Conservation (phyloP, 1,140 invertebrate genomes). For the Belonocnema kinseyi region DNA sequence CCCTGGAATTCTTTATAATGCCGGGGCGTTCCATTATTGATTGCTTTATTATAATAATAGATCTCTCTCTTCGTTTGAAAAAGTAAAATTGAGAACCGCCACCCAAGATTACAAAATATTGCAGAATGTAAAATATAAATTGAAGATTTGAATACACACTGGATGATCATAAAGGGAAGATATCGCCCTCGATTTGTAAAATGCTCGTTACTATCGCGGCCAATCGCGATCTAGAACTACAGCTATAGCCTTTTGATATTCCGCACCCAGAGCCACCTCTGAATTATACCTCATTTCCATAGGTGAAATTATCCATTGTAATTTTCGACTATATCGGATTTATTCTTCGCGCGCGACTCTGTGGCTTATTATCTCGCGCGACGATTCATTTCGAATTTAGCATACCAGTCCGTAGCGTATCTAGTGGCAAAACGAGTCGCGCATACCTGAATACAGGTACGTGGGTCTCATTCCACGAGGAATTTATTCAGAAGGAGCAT, state of each 20-base stretch:
- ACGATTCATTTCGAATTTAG: constrained; percentile 46
- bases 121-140: too few species aligned
- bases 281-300: constrained; percentile 49
- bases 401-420: constrained; percentile 32
- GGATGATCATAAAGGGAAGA: too few species aligned
- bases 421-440: constrained; percentile 3
- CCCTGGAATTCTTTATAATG: too few species aligned
- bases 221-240: constrained; percentile 3
- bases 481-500: constrained; percentile 16
- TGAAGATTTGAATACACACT: too few species aligned
- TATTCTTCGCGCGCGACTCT: constrained; percentile 49
- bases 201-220: not conserved
- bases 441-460: constrained; percentile 8
- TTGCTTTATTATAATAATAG: too few species aligned
- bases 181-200: not conserved
- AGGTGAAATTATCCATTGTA: constrained; percentile 52
- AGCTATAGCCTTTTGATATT: constrained; percentile 43
- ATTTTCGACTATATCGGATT: constrained; percentile 53
- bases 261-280: constrained; percentile 39
- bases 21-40: too few species aligned
- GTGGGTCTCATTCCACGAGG: constrained; percentile 1
- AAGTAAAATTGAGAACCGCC: too few species aligned
- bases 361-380: constrained; percentile 51
- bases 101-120: too few species aligned
- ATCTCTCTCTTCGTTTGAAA: too few species aligned